A percentile compares a stretch with the other conserved stretches of the same genome.
Evolutionary conservation across 2,888 invertebrate genomes (phyloP).

Genomic region (Aphidius colemani): DNA sequence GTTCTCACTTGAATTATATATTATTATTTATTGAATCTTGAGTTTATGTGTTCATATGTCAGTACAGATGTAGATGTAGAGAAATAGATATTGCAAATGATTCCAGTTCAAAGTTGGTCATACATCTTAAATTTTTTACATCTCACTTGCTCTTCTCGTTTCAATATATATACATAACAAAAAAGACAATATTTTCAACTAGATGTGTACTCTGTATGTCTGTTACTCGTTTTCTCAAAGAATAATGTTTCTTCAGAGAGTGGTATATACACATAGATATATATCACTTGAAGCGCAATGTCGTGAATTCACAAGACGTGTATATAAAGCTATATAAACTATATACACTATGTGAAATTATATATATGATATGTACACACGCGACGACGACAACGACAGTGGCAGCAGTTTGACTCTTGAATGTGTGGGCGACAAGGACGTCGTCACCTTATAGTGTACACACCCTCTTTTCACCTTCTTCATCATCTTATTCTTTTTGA

Average conservation of each 20-base stretch:
- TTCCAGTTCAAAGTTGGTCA: too few species aligned
- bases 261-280: background rate
- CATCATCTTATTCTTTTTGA: background rate
- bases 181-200: too few species aligned
- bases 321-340: background rate
- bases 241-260: background rate
- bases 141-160: background rate
- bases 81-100: too few species aligned
- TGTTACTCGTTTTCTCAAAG: background rate
- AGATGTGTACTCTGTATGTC: background rate
- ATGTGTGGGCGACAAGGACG: constrained; percentile 5
- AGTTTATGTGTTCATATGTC: too few species aligned
- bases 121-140: background rate
- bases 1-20: too few species aligned
- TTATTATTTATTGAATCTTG: too few species aligned
- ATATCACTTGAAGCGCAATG: background rate
- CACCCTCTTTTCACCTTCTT: background rate
- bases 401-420: too few species aligned
- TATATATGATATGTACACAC: too few species aligned
- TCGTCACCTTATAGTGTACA: background rate
- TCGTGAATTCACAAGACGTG: constrained; percentile 11
- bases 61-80: too few species aligned
- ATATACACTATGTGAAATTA: background rate
- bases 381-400: too few species aligned
- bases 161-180: background rate